Evolutionary conservation across 2,113 vertebrate genomes (phyloP).

Genomic region (Forbesichthys papilliferus): DNA sequence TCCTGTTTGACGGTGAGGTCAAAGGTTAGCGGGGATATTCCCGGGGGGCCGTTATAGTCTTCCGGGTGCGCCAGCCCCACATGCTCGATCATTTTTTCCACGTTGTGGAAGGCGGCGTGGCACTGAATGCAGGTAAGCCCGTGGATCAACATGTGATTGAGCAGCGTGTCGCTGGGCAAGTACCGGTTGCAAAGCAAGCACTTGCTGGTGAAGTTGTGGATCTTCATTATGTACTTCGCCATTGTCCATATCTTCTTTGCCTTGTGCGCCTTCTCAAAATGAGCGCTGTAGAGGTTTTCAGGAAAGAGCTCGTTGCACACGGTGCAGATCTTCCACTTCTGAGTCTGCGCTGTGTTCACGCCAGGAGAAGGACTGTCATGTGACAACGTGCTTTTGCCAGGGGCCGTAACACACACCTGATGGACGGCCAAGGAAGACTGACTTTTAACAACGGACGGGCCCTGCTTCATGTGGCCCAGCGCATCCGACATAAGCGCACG

Average conservation of each 20-base stretch:
- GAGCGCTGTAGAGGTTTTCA: constrained; percentile 93
- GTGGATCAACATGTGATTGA: constrained; percentile 98
- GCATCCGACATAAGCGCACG: constrained; percentile 79
- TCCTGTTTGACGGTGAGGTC: constrained; percentile 94
- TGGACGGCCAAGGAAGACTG: constrained; percentile 68
- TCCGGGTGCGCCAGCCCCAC: constrained; percentile 85
- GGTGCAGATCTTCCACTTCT: constrained; percentile 99
- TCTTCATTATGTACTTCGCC: constrained; percentile 99
- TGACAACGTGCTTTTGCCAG: constrained; percentile 61
- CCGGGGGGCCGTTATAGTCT: constrained; percentile 87
- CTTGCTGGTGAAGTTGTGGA: constrained; percentile 99
- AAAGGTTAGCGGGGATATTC: constrained; percentile 91
- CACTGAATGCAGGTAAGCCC: constrained; percentile 96
- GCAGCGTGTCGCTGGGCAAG: constrained; percentile 92
- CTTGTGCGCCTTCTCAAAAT: constrained; percentile 97
- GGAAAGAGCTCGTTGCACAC: constrained; percentile 98
- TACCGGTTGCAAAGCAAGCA: constrained; percentile 98
- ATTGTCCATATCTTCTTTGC: constrained; percentile 94
- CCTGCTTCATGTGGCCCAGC: constrained; percentile 86
- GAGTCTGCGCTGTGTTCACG: constrained; percentile 85
- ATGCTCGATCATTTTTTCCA: constrained; percentile 94
- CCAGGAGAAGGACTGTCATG: constrained; percentile 47
- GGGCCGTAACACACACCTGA: constrained; percentile 74
- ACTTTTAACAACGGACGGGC: constrained; percentile 78
- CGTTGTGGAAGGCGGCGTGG: constrained; percentile 91